These are phyloP conservation scores for Hypolimnas misippus DNA, from an alignment of 2,888 invertebrate species.

Conservation along the genomic window DNA sequence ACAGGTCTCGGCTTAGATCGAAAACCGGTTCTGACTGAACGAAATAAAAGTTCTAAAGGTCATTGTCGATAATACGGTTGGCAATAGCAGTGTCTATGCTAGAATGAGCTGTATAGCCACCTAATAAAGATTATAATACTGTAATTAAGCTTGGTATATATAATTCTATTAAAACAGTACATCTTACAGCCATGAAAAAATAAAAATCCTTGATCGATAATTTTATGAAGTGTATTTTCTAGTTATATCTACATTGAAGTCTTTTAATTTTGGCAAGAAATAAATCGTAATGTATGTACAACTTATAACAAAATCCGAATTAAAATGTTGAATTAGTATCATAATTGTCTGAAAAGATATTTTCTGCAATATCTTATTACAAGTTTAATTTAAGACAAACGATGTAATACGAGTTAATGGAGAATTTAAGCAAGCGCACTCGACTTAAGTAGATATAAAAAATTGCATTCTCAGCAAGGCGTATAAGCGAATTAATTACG, in stretches of 20 bases:
- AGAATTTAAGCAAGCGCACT: conserved; percentile 32
- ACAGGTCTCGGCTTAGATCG: conserved; percentile 46
- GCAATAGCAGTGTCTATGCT: conserved; percentile 25
- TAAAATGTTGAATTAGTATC: no score
- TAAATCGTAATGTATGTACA: background rate
- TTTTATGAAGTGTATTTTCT: background rate
- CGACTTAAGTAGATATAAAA: conserved; percentile 39
- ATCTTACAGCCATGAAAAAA: background rate
- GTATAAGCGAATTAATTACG: conserved; percentile 49
- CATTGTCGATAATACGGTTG: conserved; percentile 50
- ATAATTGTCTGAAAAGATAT: background rate
- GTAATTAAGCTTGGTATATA: background rate
- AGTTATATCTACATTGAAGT: background rate
- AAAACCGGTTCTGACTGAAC: conserved; percentile 53
- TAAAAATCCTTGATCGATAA: conserved; percentile 4
- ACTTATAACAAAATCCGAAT: background rate
- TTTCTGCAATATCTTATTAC: conserved; percentile 4
- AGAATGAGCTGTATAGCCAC: conserved; percentile 19
- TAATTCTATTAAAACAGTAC: background rate
- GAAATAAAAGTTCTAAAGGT: conserved; percentile 56
- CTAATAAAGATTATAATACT: conserved; percentile 3
- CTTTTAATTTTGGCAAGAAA: no score
- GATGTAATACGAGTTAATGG: conserved; percentile 24
- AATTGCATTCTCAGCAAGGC: conserved; percentile 44
- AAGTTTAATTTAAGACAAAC: conserved; percentile 24